Conservation (phyloP, 1,140 invertebrate genomes). For the Nixonia krombeini region DNA sequence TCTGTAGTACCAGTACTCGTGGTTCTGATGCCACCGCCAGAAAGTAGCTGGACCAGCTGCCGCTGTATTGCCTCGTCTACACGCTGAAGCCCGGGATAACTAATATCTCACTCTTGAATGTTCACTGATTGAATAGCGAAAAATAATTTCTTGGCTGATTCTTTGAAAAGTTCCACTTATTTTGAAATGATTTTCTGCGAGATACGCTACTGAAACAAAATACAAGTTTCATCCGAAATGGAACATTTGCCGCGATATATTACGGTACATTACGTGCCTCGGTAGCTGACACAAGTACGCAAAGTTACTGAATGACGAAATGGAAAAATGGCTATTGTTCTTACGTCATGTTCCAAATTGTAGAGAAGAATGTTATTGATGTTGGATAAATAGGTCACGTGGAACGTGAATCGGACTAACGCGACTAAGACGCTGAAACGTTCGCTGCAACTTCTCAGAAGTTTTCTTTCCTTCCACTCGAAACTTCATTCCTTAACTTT, state of each 20-base stretch:
- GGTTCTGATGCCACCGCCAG: conserved; percentile 42
- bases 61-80: conserved; percentile 9
- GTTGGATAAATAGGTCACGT: conserved; percentile 4
- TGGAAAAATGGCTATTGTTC: neutral
- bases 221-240: too few species aligned
- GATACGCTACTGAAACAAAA: too few species aligned
- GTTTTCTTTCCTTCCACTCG: neutral
- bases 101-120: conserved; percentile 17
- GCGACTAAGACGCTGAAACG: neutral
- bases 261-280: too few species aligned
- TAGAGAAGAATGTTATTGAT: neutral
- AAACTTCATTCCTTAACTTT: conserved; percentile 1
- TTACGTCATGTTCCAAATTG: neutral
- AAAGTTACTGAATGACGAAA: neutral
- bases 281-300: too few species aligned
- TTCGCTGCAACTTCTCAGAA: neutral
- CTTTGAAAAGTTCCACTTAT: neutral
- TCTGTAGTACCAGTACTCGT: conserved; percentile 52
- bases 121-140: conserved; percentile 11
- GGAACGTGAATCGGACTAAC: neutral
- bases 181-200: too few species aligned
- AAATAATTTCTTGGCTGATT: neutral
- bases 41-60: conserved; percentile 44
- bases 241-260: too few species aligned
- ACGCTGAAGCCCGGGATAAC: conserved; percentile 26